Evolutionary conservation across 1,140 invertebrate species (phyloP), one percentile per base, ranked within the genome.

Genomic region (Tyrophagus putrescentiae): DNA sequence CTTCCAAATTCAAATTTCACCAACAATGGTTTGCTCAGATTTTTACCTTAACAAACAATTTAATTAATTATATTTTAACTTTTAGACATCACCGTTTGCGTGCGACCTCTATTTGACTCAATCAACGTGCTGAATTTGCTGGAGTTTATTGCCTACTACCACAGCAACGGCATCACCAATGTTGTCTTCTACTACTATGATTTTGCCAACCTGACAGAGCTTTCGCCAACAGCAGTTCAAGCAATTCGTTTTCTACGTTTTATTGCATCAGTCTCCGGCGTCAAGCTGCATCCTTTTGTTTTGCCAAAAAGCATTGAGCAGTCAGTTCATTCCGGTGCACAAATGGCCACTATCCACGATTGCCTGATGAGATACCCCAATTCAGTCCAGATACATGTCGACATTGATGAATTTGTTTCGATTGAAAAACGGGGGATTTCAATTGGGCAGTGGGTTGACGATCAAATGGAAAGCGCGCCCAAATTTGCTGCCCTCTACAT

Each of bases 161-260:
- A 78, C 13, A 71, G 93, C 16, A 73, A 95, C 48, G 90, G 90
- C 1, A 85, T 85, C 1, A 80, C 80, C 27, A 85, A 88, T 69
- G 87, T 96, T 68, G 86, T 85, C 29, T 84, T 96, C 69, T 96
- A 93, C 74, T 91, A 94, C 70, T 82, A 91, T 69, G 87, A 87
- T 0, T 74, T 89, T 28, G 84, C 75, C 1, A 79, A 83, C 45
- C 84, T 86, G 0, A 13, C 1, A 16, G 25, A n/a, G n/a, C n/a
- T n/a, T n/a, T 39, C 36, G 13, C 36, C 4, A 3, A 56, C 9
- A 34, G 57, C 23, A 66, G n/a, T n/a, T n/a, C n/a, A n/a, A 66
- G 29, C 76, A 87, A 18, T 73, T 94, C 23, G 32, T 42, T 42
- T 21, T 32, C 75, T 80, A 13, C 76, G 82, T 66, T 88, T 90